Evolutionary conservation across 2,113 vertebrate species (phyloP).

Genomic region (Oxyura jamaicensis): DNA sequence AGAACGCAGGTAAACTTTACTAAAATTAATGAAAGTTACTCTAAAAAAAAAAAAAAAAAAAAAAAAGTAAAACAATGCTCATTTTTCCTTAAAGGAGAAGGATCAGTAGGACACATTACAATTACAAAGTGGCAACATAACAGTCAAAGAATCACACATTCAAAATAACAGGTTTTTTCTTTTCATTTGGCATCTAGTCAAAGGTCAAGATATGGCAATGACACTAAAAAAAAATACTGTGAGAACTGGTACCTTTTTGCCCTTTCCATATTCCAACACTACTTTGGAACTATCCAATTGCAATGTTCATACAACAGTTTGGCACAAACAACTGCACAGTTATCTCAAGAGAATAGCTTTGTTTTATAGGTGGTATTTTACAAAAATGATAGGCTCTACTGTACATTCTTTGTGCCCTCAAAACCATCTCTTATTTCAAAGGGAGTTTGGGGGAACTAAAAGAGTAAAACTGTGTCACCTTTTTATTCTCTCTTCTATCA

Average conservation of each 20-base stretch:
- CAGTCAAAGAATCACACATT: conserved; percentile 41
- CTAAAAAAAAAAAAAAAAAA: too few species aligned
- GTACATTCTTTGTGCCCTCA: background rate
- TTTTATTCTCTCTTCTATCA: background rate
- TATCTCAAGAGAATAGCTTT: background rate
- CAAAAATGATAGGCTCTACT: background rate
- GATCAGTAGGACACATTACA: conserved; percentile 67
- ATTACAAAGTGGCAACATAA: conserved; percentile 68
- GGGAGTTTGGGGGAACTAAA: background rate
- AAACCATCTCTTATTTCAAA: conserved; percentile 5
- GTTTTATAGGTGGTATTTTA: background rate
- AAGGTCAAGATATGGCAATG: conserved; percentile 23
- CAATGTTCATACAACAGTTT: background rate
- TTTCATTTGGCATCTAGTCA: conserved; percentile 43
- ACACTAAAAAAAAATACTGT: conserved; percentile 20
- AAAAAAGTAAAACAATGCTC: background rate
- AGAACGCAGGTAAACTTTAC: background rate
- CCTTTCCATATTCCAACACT: background rate
- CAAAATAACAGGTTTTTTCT: background rate
- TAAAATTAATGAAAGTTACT: background rate
- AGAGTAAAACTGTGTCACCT: background rate
- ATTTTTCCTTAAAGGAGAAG: conserved; percentile 42
- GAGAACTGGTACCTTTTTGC: conserved; percentile 22
- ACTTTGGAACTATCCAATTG: conserved; percentile 16
- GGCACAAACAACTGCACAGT: background rate